These are phyloP conservation scores for Ernsta delagoae DNA, from an alignment of 2,888 invertebrate genomes.

Conservation along the genomic window DNA sequence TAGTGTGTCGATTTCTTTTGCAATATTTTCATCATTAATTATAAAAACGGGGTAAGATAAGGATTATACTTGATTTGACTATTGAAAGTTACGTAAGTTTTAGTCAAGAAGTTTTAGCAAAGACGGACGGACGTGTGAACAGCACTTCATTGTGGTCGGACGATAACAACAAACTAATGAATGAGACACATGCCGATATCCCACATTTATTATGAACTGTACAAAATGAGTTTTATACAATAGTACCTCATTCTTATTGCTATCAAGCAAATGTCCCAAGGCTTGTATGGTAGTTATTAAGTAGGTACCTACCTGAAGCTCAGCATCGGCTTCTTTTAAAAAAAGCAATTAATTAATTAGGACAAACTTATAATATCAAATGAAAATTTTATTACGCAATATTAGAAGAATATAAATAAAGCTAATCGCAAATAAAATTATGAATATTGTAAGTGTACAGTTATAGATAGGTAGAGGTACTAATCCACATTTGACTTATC, in stretches of 20 bases:
- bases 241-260: constrained; percentile 28
- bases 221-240: constrained; percentile 13
- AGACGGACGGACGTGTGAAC: constrained; percentile 67
- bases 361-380: background rate
- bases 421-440: background rate
- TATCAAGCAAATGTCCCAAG: constrained; percentile 6
- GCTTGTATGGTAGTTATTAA: background rate
- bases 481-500: background rate
- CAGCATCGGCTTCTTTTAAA: too few species aligned
- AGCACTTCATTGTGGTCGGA: constrained; percentile 57
- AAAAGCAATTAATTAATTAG: background rate
- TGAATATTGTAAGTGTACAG: background rate
- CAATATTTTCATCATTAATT: too few species aligned
- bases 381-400: background rate
- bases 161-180: constrained; percentile 44
- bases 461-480: too few species aligned
- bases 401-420: background rate
- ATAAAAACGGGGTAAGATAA: background rate
- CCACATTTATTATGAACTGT: constrained; percentile 20
- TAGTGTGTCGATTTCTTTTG: too few species aligned
- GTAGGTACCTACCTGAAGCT: too few species aligned
- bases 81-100: constrained; percentile 26
- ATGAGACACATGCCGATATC: constrained; percentile 44
- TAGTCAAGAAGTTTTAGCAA: too few species aligned
- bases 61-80: background rate